Evolutionary conservation across 1,140 invertebrate genomes (phyloP).

Genomic region (Drosophila truncata): DNA sequence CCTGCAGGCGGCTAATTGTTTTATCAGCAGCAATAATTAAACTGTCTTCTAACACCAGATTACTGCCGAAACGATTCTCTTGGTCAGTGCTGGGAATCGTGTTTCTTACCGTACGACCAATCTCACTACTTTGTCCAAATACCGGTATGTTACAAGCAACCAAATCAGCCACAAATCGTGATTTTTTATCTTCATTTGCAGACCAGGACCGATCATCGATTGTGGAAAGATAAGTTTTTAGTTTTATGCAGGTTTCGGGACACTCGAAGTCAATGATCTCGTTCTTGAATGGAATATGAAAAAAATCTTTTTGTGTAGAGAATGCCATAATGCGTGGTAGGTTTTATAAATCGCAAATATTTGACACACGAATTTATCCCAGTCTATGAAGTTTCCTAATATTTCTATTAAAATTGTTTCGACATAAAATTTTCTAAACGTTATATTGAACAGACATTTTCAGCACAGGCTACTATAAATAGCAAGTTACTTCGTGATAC

Average conservation of each 20-base stretch:
- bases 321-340: slow-evolving; percentile 59
- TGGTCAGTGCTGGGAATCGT: not conserved
- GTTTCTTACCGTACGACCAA: not conserved
- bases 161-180: slow-evolving; percentile 65
- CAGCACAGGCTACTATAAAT: not conserved
- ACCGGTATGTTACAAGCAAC: slow-evolving; percentile 56
- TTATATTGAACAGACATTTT: not conserved
- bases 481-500: not conserved
- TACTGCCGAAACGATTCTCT: not conserved
- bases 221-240: slow-evolving; percentile 71
- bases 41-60: slow-evolving; percentile 2
- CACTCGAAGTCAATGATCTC: slow-evolving; percentile 53
- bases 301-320: slow-evolving; percentile 78
- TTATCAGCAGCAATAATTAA: slow-evolving; percentile 7
- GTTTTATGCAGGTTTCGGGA: slow-evolving; percentile 58
- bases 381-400: slow-evolving; percentile 28
- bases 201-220: slow-evolving; percentile 70
- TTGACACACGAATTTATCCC: slow-evolving; percentile 36
- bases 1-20: slow-evolving; percentile 3
- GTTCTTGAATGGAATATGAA: slow-evolving; percentile 74
- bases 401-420: not conserved
- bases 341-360: slow-evolving; percentile 1
- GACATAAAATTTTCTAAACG: not conserved
- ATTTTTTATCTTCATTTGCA: slow-evolving; percentile 65
- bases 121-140: not conserved